These are phyloP conservation scores for Volucella zonaria DNA, from an alignment of 2,888 invertebrate genomes.

Conservation along the genomic window DNA sequence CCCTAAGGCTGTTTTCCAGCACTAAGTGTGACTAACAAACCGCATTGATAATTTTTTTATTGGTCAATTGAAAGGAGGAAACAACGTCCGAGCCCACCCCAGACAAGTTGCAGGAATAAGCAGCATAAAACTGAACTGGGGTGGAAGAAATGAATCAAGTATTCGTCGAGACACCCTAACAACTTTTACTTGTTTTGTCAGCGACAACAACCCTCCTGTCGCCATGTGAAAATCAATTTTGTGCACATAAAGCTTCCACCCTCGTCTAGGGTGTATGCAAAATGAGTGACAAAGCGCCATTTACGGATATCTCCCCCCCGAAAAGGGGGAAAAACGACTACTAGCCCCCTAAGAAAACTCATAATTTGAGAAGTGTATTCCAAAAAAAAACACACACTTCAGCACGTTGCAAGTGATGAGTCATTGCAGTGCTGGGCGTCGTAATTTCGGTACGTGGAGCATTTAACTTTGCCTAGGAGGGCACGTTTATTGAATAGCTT, in stretches of 20 bases:
- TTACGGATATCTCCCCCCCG: neutral
- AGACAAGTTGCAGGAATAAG: neutral
- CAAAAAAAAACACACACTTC: neutral
- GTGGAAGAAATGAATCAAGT: constrained; percentile 27
- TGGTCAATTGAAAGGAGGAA: constrained; percentile 14
- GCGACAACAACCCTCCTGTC: constrained; percentile 28
- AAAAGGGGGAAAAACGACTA: neutral
- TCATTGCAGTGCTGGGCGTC: too few species aligned
- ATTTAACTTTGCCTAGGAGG: too few species aligned
- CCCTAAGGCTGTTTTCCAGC: neutral
- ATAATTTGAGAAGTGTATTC: neutral
- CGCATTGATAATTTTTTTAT: constrained; percentile 29
- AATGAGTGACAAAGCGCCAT: neutral
- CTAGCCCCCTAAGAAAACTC: neutral
- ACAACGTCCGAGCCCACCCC: neutral
- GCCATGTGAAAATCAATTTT: constrained; percentile 27
- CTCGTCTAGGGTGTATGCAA: neutral
- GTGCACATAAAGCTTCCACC: neutral
- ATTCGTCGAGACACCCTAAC: constrained; percentile 14
- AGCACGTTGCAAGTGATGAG: neutral
- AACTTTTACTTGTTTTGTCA: constrained; percentile 13
- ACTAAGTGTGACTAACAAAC: constrained; percentile 34
- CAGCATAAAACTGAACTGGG: neutral
- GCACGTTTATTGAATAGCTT: too few species aligned
- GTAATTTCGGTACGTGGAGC: too few species aligned